phyloP scores from a whole-genome alignment of 2,797 vertebrate species.

The Silurus aristotelis region DNA sequence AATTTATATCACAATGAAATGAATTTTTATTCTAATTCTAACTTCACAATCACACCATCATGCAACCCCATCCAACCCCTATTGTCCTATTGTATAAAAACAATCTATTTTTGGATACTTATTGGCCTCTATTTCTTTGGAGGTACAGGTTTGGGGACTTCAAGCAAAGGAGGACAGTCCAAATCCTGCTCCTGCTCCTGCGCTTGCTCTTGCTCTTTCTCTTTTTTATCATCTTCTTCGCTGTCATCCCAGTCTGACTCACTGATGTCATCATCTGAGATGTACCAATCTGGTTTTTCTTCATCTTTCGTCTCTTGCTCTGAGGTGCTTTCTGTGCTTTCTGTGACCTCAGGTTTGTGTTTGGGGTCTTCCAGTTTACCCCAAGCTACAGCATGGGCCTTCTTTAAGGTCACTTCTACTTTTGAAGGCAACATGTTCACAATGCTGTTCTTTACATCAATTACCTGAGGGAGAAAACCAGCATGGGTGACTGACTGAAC shows the following conservation, averaged over 20 bases:
- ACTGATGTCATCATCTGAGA: conserved; percentile 79
- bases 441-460: conserved; percentile 76
- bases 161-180: conserved; percentile 69
- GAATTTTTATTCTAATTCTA: no score
- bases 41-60: not conserved
- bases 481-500: not conserved
- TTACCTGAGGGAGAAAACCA: conserved; percentile 72
- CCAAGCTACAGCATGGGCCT: conserved; percentile 84
- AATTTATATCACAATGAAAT: not conserved
- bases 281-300: conserved; percentile 64
- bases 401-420: conserved; percentile 86
- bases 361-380: conserved; percentile 85
- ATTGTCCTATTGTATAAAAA: not conserved
- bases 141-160: conserved; percentile 52
- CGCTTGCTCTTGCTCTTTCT: not conserved
- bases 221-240: conserved; percentile 15
- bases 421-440: conserved; percentile 88
- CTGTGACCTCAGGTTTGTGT: conserved; percentile 63
- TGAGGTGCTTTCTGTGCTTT: not conserved
- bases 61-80: not conserved
- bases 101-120: not conserved
- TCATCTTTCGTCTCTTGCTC: conserved; percentile 38
- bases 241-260: conserved; percentile 76
- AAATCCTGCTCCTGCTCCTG: not conserved
- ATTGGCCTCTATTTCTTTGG: conserved; percentile 31